Conservation (phyloP, 2,888 invertebrate genomes). For the Drosophila aldrichi region DNA sequence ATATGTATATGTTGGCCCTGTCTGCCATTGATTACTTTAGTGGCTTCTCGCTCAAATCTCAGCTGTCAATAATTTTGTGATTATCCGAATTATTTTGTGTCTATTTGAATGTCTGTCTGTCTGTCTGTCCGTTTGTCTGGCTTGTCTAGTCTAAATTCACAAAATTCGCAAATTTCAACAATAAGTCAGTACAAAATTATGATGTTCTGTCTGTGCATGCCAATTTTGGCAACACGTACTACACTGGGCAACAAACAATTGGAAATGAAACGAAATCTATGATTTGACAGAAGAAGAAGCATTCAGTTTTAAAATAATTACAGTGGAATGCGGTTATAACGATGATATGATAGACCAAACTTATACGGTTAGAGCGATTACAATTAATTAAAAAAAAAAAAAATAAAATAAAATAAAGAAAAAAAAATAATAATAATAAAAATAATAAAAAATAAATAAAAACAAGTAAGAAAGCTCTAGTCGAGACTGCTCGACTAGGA, state of each 20-base stretch:
- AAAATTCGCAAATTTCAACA: constrained; percentile 75
- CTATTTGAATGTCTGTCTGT: constrained; percentile 33
- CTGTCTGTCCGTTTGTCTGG: constrained; percentile 19
- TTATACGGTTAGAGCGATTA: no score
- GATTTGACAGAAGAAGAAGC: no score
- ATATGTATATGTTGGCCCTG: constrained; percentile 12
- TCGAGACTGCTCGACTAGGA: no score
- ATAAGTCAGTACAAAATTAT: constrained; percentile 78
- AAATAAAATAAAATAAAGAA: no score
- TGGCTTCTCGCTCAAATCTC: constrained; percentile 46
- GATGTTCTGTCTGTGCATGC: constrained; percentile 48
- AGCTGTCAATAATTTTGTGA: constrained; percentile 68
- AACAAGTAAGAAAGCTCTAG: no score
- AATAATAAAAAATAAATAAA: no score
- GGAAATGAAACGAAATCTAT: not conserved
- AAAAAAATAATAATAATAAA: no score
- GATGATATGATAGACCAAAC: no score
- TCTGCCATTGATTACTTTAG: constrained; percentile 52
- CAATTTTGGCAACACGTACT: constrained; percentile 19
- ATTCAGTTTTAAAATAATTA: no score
- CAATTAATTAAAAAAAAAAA: no score
- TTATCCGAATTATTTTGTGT: constrained; percentile 55
- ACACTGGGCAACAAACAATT: constrained; percentile 13
- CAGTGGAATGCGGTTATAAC: no score
- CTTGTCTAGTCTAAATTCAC: constrained; percentile 52